Conservation (phyloP, 2,113 vertebrate species). For the Anarrhichthys ocellatus region DNA sequence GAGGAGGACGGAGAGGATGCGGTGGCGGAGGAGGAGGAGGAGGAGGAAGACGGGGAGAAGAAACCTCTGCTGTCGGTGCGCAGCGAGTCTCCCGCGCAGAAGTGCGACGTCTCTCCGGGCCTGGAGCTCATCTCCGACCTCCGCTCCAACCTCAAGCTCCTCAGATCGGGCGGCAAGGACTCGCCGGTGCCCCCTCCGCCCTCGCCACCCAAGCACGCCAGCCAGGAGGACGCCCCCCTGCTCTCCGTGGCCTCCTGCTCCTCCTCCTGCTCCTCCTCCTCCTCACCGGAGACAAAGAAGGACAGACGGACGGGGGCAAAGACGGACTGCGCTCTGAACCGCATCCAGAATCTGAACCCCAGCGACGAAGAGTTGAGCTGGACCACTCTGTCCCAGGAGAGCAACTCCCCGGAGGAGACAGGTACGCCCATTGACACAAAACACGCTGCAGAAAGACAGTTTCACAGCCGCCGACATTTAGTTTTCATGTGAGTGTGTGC, state of each 20-base stretch:
- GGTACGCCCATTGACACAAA: conserved; percentile 78
- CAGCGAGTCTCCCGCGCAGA: conserved; percentile 42
- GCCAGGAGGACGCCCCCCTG: conserved; percentile 88
- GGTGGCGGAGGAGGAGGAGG: conserved; percentile 38
- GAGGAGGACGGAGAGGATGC: conserved; percentile 68
- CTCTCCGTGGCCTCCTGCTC: conserved; percentile 84
- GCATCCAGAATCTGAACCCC: conserved; percentile 95
- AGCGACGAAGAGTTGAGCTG: conserved; percentile 98
- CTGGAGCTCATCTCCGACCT: conserved; percentile 69
- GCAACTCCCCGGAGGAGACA: conserved; percentile 92
- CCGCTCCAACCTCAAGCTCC: conserved; percentile 63
- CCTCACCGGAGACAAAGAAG: conserved; percentile 96
- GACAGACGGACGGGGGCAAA: conserved; percentile 95
- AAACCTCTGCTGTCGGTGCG: conserved; percentile 65
- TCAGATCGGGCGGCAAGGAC: conserved; percentile 64
- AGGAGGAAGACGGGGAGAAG: conserved; percentile 59
- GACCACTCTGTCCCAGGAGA: conserved; percentile 97
- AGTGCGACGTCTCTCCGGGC: conserved; percentile 42
- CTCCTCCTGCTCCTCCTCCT: conserved; percentile 81
- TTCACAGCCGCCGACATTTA: not conserved
- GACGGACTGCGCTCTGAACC: conserved; percentile 94
- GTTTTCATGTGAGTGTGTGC: conserved; percentile 1
- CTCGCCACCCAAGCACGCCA: conserved; percentile 82
- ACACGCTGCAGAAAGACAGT: not conserved
- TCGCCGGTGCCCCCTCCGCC: conserved; percentile 71